Evolutionary conservation across 2,888 invertebrate genomes (phyloP).

Genomic region (Agrochola litura): DNA sequence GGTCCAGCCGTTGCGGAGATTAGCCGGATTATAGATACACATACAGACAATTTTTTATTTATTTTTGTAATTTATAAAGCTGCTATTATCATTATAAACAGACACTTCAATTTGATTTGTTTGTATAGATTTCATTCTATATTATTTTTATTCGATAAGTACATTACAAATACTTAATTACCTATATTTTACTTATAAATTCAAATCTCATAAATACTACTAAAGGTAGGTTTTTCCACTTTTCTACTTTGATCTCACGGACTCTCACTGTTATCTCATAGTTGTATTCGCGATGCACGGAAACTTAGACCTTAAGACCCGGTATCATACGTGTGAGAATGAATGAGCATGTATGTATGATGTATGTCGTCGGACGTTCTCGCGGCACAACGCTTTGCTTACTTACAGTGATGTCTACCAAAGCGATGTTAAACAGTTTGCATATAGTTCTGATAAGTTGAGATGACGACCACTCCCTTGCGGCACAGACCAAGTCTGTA

Average conservation of each 20-base stretch:
- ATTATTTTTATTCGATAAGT: neutral
- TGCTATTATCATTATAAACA: too few relatives aligned
- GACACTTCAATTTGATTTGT: too few relatives aligned
- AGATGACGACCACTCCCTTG: neutral
- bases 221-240: neutral
- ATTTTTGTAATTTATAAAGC: too few relatives aligned
- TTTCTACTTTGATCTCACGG: constrained; percentile 20
- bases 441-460: neutral
- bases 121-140: too few relatives aligned
- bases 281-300: constrained; percentile 9
- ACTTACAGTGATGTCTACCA: constrained; percentile 57
- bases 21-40: too few relatives aligned
- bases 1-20: too few relatives aligned
- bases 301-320: neutral
- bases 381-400: neutral
- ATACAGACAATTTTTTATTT: too few relatives aligned
- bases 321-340: constrained; percentile 2
- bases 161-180: neutral
- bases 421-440: constrained; percentile 39
- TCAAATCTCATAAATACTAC: neutral
- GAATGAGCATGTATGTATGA: neutral
- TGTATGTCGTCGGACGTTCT: constrained; percentile 3
- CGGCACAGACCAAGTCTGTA: neutral
- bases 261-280: neutral
- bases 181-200: neutral